A percentile compares a stretch with the other conserved stretches of the same genome.
Conservation (phyloP, 1,140 invertebrate species). For the Trachymyrmex septentrionalis region DNA sequence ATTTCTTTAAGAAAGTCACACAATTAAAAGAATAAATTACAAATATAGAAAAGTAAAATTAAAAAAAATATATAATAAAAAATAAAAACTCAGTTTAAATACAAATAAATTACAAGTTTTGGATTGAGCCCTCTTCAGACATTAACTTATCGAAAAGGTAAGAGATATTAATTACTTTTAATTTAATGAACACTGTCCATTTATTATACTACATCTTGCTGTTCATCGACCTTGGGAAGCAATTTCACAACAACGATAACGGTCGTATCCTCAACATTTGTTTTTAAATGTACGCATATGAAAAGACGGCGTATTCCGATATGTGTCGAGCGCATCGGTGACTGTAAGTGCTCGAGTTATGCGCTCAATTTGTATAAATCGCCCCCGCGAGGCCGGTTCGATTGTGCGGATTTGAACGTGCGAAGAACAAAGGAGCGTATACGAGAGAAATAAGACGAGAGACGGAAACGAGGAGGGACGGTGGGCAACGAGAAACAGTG, state of each 20-base stretch:
- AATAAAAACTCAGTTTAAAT: too few relatives aligned
- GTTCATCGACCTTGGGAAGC: background rate
- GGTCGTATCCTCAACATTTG: background rate
- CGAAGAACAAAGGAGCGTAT: background rate
- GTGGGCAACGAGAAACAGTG: conserved; percentile 17
- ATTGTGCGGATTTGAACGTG: conserved; percentile 46
- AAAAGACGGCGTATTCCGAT: background rate
- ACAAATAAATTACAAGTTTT: too few relatives aligned
- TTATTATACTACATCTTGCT: background rate
- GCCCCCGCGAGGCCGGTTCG: conserved; percentile 19
- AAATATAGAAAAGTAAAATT: too few relatives aligned
- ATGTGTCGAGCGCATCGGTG: background rate
- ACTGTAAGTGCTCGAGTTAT: conserved; percentile 20
- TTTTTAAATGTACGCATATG: background rate
- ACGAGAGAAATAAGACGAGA: conserved; percentile 21
- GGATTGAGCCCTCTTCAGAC: too few relatives aligned
- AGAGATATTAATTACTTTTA: conserved; percentile 15
- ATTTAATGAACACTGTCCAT: background rate
- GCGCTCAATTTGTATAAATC: conserved; percentile 53
- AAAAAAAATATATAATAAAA: too few relatives aligned
- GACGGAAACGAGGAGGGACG: background rate
- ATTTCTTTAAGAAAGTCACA: too few relatives aligned
- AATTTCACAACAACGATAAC: conserved; percentile 23
- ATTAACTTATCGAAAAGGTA: too few relatives aligned
- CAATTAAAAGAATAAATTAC: too few relatives aligned